Evolutionary conservation across 2,113 vertebrate genomes (phyloP), one percentile per base, ranked within the genome.

Genomic region (Colinus virginianus): DNA sequence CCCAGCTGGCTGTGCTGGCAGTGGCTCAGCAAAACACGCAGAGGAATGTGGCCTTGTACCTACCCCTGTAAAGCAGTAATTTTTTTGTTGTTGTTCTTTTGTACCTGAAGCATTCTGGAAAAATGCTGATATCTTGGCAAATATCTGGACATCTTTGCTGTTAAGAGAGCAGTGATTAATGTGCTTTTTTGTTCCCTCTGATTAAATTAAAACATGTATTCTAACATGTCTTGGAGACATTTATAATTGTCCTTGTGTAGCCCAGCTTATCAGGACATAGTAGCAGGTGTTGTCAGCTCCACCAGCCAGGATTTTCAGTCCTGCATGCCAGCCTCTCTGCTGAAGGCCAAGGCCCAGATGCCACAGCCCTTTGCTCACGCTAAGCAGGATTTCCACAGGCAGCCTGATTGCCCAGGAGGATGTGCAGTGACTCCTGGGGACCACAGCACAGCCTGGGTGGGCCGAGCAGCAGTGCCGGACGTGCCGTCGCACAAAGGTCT

Each of bases 121-220:
- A 90, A 93, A 91, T 23, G 9, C 71, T 56, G 81, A 30, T 91
- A 93, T 96, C 94, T 92, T 96, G 96, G 95, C 94, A 93, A 96
- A 80, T 94, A 96, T 95, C 93, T 91, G 87, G 87, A 86, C 90
- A 58, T 91, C 72, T 94, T 91, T 79, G 72, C 91, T 91, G 82
- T 91, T 96, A 93, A 78, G 94, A 94, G 85, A 93, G 79, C 91
- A 42, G 91, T 95, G 94, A 96, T 95, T 95, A 96, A 96, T 96
- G 94, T 92, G 89, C 82, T 90, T 95, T 94, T 95, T 96, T 96
- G 71, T 92, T 95, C 91, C 36, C 76, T 90, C 89, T 89, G 94
- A 95, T 87, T 95, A 95, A 96, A 94, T 96, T 94, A 95, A 91
- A 96, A 96, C 82, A 64, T 83, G 91, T 88, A 85, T 85, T 86